Base-by-base conservation (phyloP, 2,888 invertebrate species). In the Campopleginae sp. region DNA sequence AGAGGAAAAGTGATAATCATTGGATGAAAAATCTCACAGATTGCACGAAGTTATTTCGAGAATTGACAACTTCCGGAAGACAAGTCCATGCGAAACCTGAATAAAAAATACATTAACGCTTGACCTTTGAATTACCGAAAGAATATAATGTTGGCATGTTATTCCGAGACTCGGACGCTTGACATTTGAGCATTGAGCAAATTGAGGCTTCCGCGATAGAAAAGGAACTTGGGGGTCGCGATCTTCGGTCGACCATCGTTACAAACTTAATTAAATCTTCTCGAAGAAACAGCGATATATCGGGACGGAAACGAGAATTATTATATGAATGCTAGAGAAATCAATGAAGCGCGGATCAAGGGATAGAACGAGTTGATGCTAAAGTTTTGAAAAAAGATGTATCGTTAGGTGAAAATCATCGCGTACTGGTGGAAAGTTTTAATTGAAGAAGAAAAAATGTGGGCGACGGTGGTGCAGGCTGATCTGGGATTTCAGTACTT, bases 401-500 rank as follows among this genome's bases (percentile, higher is more conserved):
- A 58, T 27, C 19, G 27, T 27, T 27, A 5, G 6, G 27, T 58
- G 14, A 12, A 51, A 51, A 54, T 54, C 12, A 54, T 54, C 23
- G 54, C 12, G n/a, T n/a, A n/a, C 5, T 14, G 58, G 58, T 38
- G 1, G 14, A 58, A 58, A 58, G 27, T 14, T 27, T 58, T 6
- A 27, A 58, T 51, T 51, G 54, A 54, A 54, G 23, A 54, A 54
- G 27, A 58, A 42, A 48, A 48, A 48, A 48, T n/a, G 6, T 14
- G 14, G 1, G 27, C 1, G 0, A 27, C 2, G 5, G 27, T 14
- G 58, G 58, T 14, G 27, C 38, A 38, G 14, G 27, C 27, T 27
- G 27, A 58, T 58, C 27, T 54, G 54, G 23, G 8, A 42, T 66
- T 68, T 68, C 17, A 46, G 44, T 44, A 17, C 46, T 68, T 44